phyloP scores from a whole-genome alignment of 1,140 invertebrate species.

The Drosophila pachea region DNA sequence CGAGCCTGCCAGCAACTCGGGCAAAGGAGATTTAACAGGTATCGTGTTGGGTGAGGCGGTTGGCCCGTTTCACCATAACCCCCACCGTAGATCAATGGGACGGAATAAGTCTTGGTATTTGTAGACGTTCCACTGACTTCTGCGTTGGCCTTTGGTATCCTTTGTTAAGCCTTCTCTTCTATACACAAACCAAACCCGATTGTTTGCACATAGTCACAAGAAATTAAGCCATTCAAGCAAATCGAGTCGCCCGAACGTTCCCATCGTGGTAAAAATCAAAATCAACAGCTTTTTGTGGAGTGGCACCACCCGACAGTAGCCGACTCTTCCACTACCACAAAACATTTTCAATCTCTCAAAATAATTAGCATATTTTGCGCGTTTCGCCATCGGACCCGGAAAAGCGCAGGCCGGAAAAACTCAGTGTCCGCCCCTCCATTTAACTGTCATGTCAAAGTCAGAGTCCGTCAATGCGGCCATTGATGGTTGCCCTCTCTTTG shows the following conservation, averaged over 20 bases:
- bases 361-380: slow-evolving; percentile 68
- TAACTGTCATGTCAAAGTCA: slow-evolving; percentile 75
- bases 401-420: background rate
- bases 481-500: slow-evolving; percentile 25
- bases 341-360: slow-evolving; percentile 35
- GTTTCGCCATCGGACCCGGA: no score
- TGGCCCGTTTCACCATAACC: slow-evolving; percentile 9
- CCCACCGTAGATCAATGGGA: slow-evolving; percentile 21
- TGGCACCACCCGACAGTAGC: background rate
- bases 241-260: slow-evolving; percentile 35
- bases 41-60: slow-evolving; percentile 7
- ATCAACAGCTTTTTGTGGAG: slow-evolving; percentile 25
- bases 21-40: slow-evolving; percentile 7
- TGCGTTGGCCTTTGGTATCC: background rate
- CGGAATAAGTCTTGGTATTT: slow-evolving; percentile 11
- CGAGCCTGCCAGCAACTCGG: slow-evolving; percentile 7
- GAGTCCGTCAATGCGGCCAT: slow-evolving; percentile 50
- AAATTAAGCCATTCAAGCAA: slow-evolving; percentile 44
- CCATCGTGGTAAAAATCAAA: slow-evolving; percentile 66
- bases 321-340: background rate
- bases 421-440: slow-evolving; percentile 58
- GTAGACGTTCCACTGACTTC: slow-evolving; percentile 1
- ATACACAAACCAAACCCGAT: background rate
- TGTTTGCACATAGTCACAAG: slow-evolving; percentile 27
- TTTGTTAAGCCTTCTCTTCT: slow-evolving; percentile 9